A percentile compares a stretch with the other conserved stretches of the same genome.
These are phyloP conservation scores for Heliconius congener DNA, from an alignment of 1,140 invertebrate species.

Conservation along the genomic window DNA sequence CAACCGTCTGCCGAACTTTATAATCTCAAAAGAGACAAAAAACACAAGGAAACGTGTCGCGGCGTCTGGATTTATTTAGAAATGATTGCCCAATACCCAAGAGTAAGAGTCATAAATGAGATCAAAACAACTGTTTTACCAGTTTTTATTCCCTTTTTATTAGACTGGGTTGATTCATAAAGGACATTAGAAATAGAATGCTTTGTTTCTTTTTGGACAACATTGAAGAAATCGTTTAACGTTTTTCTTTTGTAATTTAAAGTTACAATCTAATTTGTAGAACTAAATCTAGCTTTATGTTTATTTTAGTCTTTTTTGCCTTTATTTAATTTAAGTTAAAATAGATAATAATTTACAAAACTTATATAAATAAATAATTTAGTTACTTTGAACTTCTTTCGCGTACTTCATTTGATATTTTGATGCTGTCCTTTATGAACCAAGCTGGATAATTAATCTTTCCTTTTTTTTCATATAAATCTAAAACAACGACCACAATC, in stretches of 20 bases:
- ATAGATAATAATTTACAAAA: too few species aligned
- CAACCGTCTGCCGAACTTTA: constrained; percentile 14
- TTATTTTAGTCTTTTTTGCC: too few species aligned
- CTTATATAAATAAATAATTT: too few species aligned
- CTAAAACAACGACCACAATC: too few species aligned
- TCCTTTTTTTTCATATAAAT: too few species aligned
- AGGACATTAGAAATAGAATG: constrained; percentile 33
- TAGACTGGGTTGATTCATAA: constrained; percentile 39
- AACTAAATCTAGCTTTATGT: not conserved
- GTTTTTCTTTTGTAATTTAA: constrained; percentile 16
- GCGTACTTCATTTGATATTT: too few species aligned
- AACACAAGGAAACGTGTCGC: constrained; percentile 41
- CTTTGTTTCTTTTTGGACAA: constrained; percentile 21
- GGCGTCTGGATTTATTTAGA: constrained; percentile 50
- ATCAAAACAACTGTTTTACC: constrained; percentile 39
- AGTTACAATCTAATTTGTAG: not conserved
- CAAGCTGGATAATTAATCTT: too few species aligned
- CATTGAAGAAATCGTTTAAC: constrained; percentile 8
- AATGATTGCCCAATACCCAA: constrained; percentile 47
- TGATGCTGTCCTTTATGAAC: too few species aligned
- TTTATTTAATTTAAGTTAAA: too few species aligned
- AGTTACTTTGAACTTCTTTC: too few species aligned
- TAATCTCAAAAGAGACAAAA: constrained; percentile 42
- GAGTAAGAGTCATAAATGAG: constrained; percentile 47
- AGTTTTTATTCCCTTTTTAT: constrained; percentile 30